phyloP scores from a whole-genome alignment of 2,113 vertebrate genomes.

The Grammatotria lemairii region DNA sequence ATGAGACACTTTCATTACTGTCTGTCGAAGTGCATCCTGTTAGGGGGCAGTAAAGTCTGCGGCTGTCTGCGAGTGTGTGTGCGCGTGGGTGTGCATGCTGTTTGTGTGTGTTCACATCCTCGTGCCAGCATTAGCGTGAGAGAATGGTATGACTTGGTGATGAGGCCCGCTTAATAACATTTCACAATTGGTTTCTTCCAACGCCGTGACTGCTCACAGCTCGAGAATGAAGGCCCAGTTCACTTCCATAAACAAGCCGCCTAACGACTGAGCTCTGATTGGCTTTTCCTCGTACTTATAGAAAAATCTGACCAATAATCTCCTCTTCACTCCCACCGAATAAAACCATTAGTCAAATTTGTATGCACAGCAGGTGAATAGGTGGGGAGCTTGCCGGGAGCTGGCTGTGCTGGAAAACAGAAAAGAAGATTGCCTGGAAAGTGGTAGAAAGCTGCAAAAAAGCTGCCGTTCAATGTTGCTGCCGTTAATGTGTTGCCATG shows the following conservation, averaged over 20 bases:
- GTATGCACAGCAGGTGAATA: constrained; percentile 6
- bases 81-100: background rate
- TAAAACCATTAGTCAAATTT: constrained; percentile 38
- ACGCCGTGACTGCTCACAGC: constrained; percentile 16
- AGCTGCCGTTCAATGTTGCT: background rate
- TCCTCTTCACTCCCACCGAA: constrained; percentile 18
- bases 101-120: background rate
- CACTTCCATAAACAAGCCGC: constrained; percentile 28
- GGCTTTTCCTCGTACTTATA: constrained; percentile 21
- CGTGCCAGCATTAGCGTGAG: background rate
- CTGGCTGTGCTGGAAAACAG: background rate
- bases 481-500: background rate
- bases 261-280: constrained; percentile 26
- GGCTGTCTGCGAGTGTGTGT: background rate
- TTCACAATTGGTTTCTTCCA: constrained; percentile 53
- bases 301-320: constrained; percentile 20
- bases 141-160: constrained; percentile 41
- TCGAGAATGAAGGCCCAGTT: constrained; percentile 20
- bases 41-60: constrained; percentile 52
- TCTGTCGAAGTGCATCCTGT: constrained; percentile 66
- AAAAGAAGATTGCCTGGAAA: background rate
- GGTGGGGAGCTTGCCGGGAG: background rate
- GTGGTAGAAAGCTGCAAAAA: background rate
- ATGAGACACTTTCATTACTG: constrained; percentile 73
- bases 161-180: constrained; percentile 57